Evolutionary conservation across 1,140 invertebrate genomes (phyloP), one percentile per base, ranked within the genome.

Genomic region (Temnothorax curvispinosus): DNA sequence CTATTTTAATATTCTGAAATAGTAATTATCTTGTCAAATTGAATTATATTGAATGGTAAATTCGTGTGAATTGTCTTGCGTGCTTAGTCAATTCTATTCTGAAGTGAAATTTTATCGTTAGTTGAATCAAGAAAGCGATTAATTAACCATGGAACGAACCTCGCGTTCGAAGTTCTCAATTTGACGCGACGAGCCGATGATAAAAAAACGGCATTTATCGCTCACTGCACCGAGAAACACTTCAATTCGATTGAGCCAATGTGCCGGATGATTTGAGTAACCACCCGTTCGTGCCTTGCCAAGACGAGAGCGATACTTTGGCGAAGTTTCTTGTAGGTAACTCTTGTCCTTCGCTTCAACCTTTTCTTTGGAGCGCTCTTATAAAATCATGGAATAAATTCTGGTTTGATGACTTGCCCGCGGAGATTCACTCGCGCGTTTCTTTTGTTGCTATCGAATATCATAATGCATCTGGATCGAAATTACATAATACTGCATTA

Each of bases 221-320:
- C 21, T 47, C 18, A 74, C 41, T 91, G 91, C 90, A 89, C 67
- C 56, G 90, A 65, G 87, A 90, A 91, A 88, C 84, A 91, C 90
- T 91, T 72, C 58, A 69, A 91, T 88, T 85, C 54, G 88, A 91
- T 91, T 88, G 90, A 67, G 67, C 9, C 56, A 58, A 65, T 32
- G 77, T 76, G 67, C 72, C 78, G 88, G 65, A 87, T 90, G 62
- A 89, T 85, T 89, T 71, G 75, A 80, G 76, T 77, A 90, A 88
- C 88, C 89, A 87, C 81, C 58, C 62, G 75, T 85, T 90, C 86
- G 78, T 89, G 74, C 41, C 35, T 65, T 18, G 47, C 9, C 54
- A 75, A 74, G 62, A 77, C 69, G 80, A 81, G 44, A 44, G 41
- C 52, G 38, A 50, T 77, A 74, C 71, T 84, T 80, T 38, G 11